Base-by-base conservation (phyloP, 2,888 invertebrate species). In the Lasioglossum vierecki region DNA sequence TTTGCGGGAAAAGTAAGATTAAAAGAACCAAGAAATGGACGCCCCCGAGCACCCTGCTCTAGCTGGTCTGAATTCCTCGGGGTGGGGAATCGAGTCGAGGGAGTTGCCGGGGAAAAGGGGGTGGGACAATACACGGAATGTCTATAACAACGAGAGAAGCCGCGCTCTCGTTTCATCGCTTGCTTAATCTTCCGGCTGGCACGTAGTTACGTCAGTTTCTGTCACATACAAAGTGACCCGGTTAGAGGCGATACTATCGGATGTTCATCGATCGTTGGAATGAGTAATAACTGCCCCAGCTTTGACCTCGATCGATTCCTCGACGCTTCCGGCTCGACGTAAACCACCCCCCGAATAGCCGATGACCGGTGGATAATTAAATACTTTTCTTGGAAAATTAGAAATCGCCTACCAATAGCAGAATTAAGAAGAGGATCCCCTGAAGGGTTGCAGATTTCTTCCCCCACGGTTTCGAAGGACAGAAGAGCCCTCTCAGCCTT, bases 21-120 rank as follows among this genome's bases (percentile, higher is more conserved):
- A 94, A 94, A 94, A 94, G 94, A 93, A 94, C 92, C 92, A 94
- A 93, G 93, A 93, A 94, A 94, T 94, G 93, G 93, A 93, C 94
- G 94, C 91, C 66, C 66, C 66, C 93, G 88, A 92, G 92, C 90
- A 92, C 89, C 87, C 84, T 84, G 88, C 82, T 74, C 60, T 26
- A 15, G 60, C 60, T n/a, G 8, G 53, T 49, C 49, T 2, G 76
- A 87, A n/a, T 70, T 70, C 70, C 11, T 73, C 77, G 76, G 70
- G 73, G 68, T 53, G 63, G 30, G 53, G 53, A 22, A 22, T 35
- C 66, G 1, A 68, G 22, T n/a, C 22, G 39, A n/a, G 44, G 74
- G 68, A 39, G 70, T 60, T 53, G n/a, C 39, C 70, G 46, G 49
- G 63, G 13, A 13, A 4, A 22, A 13, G 9, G 30, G 11, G 71